Percentiles rank a stretch among this genome's conserved stretches.
Evolutionary conservation across 1,140 invertebrate genomes (phyloP).

Genomic region (Papilio aristodemus): DNA sequence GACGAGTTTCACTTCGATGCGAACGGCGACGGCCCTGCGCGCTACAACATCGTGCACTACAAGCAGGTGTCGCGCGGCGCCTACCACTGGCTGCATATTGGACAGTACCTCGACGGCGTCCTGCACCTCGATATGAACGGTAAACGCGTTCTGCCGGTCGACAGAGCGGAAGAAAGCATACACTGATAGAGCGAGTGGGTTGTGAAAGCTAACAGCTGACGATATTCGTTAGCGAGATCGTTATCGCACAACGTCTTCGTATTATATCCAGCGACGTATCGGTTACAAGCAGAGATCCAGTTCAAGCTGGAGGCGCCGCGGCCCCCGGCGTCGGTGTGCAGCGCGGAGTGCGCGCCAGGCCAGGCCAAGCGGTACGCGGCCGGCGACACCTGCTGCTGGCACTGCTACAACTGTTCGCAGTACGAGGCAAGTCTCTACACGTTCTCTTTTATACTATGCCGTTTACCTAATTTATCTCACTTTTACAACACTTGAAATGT

Average conservation of each 20-base stretch:
- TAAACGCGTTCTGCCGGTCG: slow-evolving; percentile 61
- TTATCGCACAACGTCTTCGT: too few relatives aligned
- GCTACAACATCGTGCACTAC: slow-evolving; percentile 98
- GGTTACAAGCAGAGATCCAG: slow-evolving; percentile 85
- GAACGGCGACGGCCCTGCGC: slow-evolving; percentile 94
- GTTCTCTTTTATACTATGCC: too few relatives aligned
- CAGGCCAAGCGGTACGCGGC: slow-evolving; percentile 95
- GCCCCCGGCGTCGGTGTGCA: slow-evolving; percentile 94
- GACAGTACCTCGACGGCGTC: slow-evolving; percentile 89
- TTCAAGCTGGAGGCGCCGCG: slow-evolving; percentile 88
- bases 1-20: slow-evolving; percentile 94
- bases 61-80: slow-evolving; percentile 87
- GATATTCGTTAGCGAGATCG: too few relatives aligned
- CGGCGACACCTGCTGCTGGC: slow-evolving; percentile 97
- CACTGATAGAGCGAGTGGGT: too few relatives aligned
- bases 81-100: slow-evolving; percentile 93
- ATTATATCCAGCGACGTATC: too few relatives aligned
- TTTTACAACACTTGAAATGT: too few relatives aligned
- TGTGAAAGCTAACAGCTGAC: too few relatives aligned
- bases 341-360: slow-evolving; percentile 90
- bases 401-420: slow-evolving; percentile 95
- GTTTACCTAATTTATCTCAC: too few relatives aligned
- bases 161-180: neutral
- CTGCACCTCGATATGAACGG: slow-evolving; percentile 89
- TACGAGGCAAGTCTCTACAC: slow-evolving; percentile 86